Base-by-base conservation (phyloP, 1,140 invertebrate genomes). In the Pissodes strobi region DNA sequence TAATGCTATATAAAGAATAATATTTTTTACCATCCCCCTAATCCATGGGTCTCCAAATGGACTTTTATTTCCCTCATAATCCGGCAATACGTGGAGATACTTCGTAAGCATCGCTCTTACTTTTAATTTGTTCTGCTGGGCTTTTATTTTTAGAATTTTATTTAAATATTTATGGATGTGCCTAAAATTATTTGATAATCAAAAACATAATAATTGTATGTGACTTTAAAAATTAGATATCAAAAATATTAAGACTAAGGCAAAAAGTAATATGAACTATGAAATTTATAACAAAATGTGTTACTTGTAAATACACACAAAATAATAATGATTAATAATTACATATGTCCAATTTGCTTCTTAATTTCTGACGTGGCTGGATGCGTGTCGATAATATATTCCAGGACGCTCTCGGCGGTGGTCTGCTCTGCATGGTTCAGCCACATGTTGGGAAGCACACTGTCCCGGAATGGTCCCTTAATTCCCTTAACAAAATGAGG, bases 1-100 rank as follows among this genome's bases (percentile, higher is more conserved):
- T 41, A 41, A 22, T 0, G n/a, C 17, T 25, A 49, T 13, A 30
- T 48, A 17, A 2, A 18, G 6, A 57, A 17, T 43, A 49, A 60
- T 49, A 48, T 49, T 53, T 69, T 68, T 78, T 81, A 90, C 88
- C 85, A 91, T 92, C 79, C 95, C 95, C 75, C 83, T 88, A 56
- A 97, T 80, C 27, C 80, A 84, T 5, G 93, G 85, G 84, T 97
- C 93, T 3, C 92, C 92, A 49, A 97, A 73, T 1, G 94, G 95
- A 8, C 93, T 95, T 43, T 95, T 83, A 82, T 98, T 98, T 8
- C 95, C 95, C 82, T 97, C 94, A 76, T 91, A 95, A 81, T 97
- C 94, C 2, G 95, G 95, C 88, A 90, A 95, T 0, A 97, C 82
- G 74, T 98, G 94, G 1, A 95, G 67, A 70, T 95, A 83, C 70